A percentile compares a stretch with the other conserved stretches of the same genome.
phyloP scores from a whole-genome alignment of 2,113 vertebrate genomes.

The Colaptes auratus region DNA sequence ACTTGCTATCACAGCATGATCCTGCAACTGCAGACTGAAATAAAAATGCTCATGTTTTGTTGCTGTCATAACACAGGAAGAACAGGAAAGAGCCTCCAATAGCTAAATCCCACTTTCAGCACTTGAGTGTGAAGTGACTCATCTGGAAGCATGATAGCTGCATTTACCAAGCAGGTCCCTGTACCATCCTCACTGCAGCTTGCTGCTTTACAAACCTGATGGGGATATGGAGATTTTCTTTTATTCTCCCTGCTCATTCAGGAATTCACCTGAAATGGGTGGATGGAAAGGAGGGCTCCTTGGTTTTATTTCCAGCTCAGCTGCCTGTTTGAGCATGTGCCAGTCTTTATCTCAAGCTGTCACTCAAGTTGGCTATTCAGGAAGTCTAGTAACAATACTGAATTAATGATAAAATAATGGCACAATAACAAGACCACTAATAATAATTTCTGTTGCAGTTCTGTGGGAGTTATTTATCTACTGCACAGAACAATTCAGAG shows the following conservation, averaged over 20 bases:
- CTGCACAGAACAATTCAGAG: background rate
- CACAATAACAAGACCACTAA: background rate
- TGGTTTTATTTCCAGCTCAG: background rate
- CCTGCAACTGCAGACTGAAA: background rate
- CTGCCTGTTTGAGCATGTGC: background rate
- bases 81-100: background rate
- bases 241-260: background rate
- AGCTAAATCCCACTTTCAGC: conserved; percentile 7
- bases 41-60: background rate
- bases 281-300: background rate
- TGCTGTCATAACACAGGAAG: conserved; percentile 9
- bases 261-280: background rate
- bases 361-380: background rate
- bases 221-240: background rate
- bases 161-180: background rate
- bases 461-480: background rate
- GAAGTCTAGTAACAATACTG: background rate
- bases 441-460: background rate
- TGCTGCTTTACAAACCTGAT: background rate
- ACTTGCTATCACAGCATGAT: conserved; percentile 2
- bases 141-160: background rate
- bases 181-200: background rate
- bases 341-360: background rate
- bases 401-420: background rate
- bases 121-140: background rate